phyloP scores from a whole-genome alignment of 2,113 vertebrate genomes.

The Ardeotis arabs region DNA sequence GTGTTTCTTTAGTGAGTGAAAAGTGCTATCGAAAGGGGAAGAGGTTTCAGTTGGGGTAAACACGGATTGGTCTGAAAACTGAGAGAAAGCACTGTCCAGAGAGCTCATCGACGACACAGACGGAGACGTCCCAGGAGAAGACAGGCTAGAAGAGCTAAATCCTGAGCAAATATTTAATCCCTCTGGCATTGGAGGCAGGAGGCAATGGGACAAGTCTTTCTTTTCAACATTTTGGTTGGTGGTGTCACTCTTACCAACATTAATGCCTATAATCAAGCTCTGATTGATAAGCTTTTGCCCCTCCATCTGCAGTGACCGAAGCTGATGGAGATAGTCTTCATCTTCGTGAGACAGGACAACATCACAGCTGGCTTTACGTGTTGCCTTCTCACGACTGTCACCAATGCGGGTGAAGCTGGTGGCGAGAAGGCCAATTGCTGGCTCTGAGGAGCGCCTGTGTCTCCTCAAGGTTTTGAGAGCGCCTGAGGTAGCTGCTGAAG shows the following conservation, averaged over 20 bases:
- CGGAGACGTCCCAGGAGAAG: slow-evolving; percentile 87
- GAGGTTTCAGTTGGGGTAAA: slow-evolving; percentile 76
- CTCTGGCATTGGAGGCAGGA: slow-evolving; percentile 77
- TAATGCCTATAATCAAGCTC: slow-evolving; percentile 73
- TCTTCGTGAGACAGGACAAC: slow-evolving; percentile 76
- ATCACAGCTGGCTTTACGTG: slow-evolving; percentile 85
- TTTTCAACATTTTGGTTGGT: slow-evolving; percentile 58
- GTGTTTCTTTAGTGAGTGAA: slow-evolving; percentile 53
- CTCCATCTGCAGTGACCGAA: slow-evolving; percentile 78
- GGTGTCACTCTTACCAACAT: slow-evolving; percentile 67
- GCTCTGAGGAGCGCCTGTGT: slow-evolving; percentile 85
- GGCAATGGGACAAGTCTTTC: slow-evolving; percentile 66
- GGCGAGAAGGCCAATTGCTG: slow-evolving; percentile 70
- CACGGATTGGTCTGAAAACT: slow-evolving; percentile 85
- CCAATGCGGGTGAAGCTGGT: slow-evolving; percentile 26
- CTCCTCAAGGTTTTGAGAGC: slow-evolving; percentile 67
- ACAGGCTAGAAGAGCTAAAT: slow-evolving; percentile 88
- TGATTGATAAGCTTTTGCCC: slow-evolving; percentile 77
- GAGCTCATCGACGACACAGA: slow-evolving; percentile 89
- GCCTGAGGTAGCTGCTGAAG: slow-evolving; percentile 35
- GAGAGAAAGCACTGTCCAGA: slow-evolving; percentile 89
- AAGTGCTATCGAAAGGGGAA: slow-evolving; percentile 68
- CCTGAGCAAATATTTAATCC: slow-evolving; percentile 77
- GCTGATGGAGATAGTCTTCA: slow-evolving; percentile 76
- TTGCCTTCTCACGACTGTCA: slow-evolving; percentile 36